Evolutionary conservation across 2,113 vertebrate species (phyloP).

Genomic region (Stigmatopora argus): DNA sequence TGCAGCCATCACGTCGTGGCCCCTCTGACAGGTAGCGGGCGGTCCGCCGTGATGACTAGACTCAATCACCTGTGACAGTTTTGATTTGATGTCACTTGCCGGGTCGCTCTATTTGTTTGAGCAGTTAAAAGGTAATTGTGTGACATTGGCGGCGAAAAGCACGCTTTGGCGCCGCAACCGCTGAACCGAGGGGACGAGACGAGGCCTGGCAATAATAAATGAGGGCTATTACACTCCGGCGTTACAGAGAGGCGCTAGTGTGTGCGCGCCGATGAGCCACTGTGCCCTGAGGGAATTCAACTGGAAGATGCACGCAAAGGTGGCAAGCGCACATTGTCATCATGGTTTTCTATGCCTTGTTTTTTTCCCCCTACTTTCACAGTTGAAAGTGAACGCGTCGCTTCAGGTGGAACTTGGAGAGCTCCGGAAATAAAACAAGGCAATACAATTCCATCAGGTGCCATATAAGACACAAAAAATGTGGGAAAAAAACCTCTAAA

Average conservation of each 20-base stretch:
- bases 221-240: slow-evolving; percentile 69
- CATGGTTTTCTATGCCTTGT: slow-evolving; percentile 46
- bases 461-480: too few species aligned
- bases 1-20: slow-evolving; percentile 56
- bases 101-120: slow-evolving; percentile 98
- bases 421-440: neutral
- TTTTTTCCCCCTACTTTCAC: slow-evolving; percentile 33
- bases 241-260: slow-evolving; percentile 48
- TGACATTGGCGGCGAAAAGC: slow-evolving; percentile 87
- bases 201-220: slow-evolving; percentile 79
- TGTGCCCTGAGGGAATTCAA: slow-evolving; percentile 61
- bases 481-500: too few species aligned
- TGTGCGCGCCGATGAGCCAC: slow-evolving; percentile 52
- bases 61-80: slow-evolving; percentile 99
- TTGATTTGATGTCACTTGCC: slow-evolving; percentile 98
- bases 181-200: slow-evolving; percentile 69
- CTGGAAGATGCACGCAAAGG: slow-evolving; percentile 62
- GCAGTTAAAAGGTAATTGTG: slow-evolving; percentile 99
- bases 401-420: slow-evolving; percentile 29
- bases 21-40: slow-evolving; percentile 71
- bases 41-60: slow-evolving; percentile 87
- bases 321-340: slow-evolving; percentile 45
- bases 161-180: slow-evolving; percentile 70
- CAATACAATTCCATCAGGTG: neutral
- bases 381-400: slow-evolving; percentile 24